Conservation (phyloP, 2,797 vertebrate species). For the Phrynocephalus forsythii region DNA sequence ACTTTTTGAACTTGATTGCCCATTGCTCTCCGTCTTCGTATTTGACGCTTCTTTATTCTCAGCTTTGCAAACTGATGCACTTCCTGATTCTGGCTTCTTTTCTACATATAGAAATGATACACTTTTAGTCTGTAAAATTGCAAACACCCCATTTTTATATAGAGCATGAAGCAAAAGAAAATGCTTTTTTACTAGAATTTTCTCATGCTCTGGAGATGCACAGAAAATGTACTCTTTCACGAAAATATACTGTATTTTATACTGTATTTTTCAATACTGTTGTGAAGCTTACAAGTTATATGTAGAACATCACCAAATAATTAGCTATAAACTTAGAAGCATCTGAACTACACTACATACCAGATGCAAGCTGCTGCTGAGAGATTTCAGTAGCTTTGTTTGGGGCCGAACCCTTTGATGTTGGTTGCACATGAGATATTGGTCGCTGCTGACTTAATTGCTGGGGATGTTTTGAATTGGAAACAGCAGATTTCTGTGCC, state of each 20-base stretch:
- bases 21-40: constrained; percentile 52
- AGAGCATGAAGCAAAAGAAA: neutral
- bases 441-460: constrained; percentile 48
- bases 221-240: neutral
- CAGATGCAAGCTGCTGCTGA: constrained; percentile 52
- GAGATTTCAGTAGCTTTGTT: constrained; percentile 61
- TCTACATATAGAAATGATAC: constrained; percentile 55
- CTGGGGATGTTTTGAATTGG: constrained; percentile 58
- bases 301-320: neutral
- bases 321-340: neutral
- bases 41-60: constrained; percentile 45
- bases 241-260: neutral
- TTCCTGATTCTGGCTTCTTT: constrained; percentile 69
- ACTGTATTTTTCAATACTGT: neutral
- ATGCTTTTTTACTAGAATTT: neutral
- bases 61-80: constrained; percentile 40
- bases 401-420: constrained; percentile 30
- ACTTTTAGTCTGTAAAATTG: neutral
- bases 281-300: neutral
- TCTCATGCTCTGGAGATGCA: neutral
- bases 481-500: constrained; percentile 53
- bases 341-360: constrained; percentile 60
- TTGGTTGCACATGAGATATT: constrained; percentile 20
- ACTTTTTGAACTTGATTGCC: constrained; percentile 65
- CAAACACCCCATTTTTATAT: neutral